Conservation (phyloP, 35 echinoderm and acorn worm genomes). For the Amphiura filiformis region DNA sequence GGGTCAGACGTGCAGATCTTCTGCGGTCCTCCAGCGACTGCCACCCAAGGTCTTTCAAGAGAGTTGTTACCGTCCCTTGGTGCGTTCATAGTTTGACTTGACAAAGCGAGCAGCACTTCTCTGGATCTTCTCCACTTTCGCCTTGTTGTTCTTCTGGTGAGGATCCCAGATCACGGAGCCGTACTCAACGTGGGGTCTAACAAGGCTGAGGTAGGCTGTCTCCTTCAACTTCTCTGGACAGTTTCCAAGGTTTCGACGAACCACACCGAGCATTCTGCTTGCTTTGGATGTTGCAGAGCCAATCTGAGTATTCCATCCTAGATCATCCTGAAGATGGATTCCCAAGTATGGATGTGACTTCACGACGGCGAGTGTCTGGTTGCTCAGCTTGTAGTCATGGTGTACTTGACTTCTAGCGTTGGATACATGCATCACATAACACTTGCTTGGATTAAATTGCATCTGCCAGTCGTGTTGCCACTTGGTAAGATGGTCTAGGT, state of each 20-base stretch:
- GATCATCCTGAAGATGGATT: neutral
- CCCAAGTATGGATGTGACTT: slow-evolving; percentile 13
- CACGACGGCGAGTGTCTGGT: neutral
- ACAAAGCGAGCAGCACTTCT: neutral
- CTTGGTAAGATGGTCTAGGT: neutral
- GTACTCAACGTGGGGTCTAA: slow-evolving; percentile 6
- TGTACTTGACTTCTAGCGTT: neutral
- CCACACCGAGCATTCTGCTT: neutral
- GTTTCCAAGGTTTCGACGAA: neutral
- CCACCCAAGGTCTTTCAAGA: slow-evolving; percentile 4
- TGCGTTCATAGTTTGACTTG: neutral
- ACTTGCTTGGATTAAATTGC: slow-evolving; percentile 28
- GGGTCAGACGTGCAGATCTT: neutral
- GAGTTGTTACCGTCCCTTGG: neutral
- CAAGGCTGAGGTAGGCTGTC: neutral
- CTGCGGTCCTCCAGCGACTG: neutral
- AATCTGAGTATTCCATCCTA: neutral
- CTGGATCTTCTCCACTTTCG: neutral
- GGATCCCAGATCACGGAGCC: neutral
- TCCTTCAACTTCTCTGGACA: slow-evolving; percentile 15
- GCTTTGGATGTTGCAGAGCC: neutral
- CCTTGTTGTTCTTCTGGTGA: neutral
- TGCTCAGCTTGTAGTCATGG: neutral
- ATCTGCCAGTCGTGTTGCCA: slow-evolving; percentile 22
- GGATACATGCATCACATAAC: slow-evolving; percentile 24